Conservation (phyloP, 2,797 vertebrate species). For the Sorex maritimensis region DNA sequence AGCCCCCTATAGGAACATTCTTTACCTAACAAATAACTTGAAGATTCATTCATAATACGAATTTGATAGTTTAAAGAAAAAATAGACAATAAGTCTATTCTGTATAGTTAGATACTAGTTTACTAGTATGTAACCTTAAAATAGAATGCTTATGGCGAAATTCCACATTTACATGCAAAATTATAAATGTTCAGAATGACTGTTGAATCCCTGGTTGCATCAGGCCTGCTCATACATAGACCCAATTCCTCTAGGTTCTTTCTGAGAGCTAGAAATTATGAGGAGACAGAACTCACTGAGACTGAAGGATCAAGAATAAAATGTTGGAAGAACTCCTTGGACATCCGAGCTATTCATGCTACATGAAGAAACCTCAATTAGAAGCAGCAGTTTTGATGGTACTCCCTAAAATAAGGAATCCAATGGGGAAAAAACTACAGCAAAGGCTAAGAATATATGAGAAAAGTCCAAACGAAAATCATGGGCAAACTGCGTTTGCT, state of each 20-base stretch:
- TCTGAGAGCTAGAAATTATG: no score
- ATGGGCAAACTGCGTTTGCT: background rate
- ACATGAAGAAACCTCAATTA: no score
- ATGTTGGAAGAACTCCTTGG: no score
- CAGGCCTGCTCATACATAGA: background rate
- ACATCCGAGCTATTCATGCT: no score
- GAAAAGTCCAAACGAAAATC: background rate
- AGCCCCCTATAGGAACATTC: background rate
- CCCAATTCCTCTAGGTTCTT: no score
- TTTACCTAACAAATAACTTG: constrained; percentile 67
- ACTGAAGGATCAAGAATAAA: no score
- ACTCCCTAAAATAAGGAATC: no score
- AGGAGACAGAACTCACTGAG: no score
- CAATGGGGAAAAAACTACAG: no score
- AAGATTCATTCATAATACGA: constrained; percentile 35
- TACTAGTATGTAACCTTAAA: constrained; percentile 35
- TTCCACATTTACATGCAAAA: background rate
- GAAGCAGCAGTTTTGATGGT: no score
- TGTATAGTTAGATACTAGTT: constrained; percentile 75
- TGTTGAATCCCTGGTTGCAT: background rate
- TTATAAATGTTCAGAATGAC: constrained; percentile 33
- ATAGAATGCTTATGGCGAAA: constrained; percentile 72
- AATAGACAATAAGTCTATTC: constrained; percentile 60
- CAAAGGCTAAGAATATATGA: background rate
- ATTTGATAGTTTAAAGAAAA: constrained; percentile 66